phyloP scores from a whole-genome alignment of 2,797 vertebrate species.

The Xerus rutilus region DNA sequence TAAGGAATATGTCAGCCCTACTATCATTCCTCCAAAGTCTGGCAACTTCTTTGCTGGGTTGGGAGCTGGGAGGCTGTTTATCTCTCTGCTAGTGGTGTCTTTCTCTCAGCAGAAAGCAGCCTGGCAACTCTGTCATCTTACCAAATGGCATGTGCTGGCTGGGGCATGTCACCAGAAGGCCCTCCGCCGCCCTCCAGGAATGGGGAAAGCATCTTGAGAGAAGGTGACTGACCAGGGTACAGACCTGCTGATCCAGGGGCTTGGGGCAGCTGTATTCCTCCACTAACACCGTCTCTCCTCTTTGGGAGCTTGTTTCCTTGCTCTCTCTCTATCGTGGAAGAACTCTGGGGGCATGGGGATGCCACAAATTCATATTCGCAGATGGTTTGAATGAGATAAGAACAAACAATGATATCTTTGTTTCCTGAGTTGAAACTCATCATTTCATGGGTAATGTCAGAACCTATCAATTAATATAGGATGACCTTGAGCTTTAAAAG shows the following conservation, averaged over 20 bases:
- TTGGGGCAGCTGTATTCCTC: background rate
- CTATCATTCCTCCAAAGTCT: slow-evolving; percentile 64
- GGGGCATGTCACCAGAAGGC: background rate
- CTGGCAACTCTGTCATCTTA: background rate
- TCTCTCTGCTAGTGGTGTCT: slow-evolving; percentile 1
- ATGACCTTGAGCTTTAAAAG: slow-evolving; percentile 59
- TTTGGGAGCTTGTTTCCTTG: background rate
- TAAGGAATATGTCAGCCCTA: slow-evolving; percentile 77
- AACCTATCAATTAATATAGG: slow-evolving; percentile 65
- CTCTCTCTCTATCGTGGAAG: background rate
- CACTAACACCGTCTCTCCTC: background rate
- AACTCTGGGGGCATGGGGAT: background rate
- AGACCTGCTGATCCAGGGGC: background rate
- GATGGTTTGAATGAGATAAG: background rate
- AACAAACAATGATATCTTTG: slow-evolving; percentile 59
- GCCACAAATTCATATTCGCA: background rate
- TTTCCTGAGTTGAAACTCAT: slow-evolving; percentile 24
- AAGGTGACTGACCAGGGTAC: background rate
- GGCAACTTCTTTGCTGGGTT: slow-evolving; percentile 64
- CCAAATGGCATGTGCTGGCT: background rate
- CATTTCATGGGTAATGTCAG: slow-evolving; percentile 49
- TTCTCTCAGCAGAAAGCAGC: slow-evolving; percentile 17
- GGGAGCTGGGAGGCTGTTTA: slow-evolving; percentile 57
- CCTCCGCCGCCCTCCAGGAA: background rate
- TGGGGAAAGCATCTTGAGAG: background rate